phyloP scores from a whole-genome alignment of 2,888 invertebrate genomes.

The Orthosia gothica region DNA sequence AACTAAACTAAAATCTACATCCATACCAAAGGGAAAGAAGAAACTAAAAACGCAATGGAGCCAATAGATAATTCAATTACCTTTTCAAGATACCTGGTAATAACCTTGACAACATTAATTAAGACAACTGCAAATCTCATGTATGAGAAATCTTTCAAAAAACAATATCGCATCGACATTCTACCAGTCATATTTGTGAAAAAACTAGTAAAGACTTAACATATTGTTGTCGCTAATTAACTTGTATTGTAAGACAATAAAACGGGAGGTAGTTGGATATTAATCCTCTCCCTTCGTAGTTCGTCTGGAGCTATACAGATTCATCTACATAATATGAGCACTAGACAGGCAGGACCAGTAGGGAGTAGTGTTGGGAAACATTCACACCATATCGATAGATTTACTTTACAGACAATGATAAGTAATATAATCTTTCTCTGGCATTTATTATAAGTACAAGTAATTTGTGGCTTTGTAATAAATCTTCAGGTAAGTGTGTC shows the following conservation, averaged over 20 bases:
- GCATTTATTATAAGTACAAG: no score
- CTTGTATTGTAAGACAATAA: conserved; percentile 45
- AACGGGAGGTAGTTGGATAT: conserved; percentile 39
- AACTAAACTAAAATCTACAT: background rate
- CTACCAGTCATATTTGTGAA: background rate
- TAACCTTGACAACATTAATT: background rate
- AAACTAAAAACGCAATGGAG: background rate
- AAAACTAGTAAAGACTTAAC: conserved; percentile 22
- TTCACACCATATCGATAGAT: conserved; percentile 44
- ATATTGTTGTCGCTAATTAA: conserved; percentile 42
- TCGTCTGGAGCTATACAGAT: conserved; percentile 11
- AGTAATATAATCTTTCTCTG: no score
- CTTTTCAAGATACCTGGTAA: background rate
- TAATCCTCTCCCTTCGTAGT: conserved; percentile 44
- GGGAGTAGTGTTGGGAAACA: conserved; percentile 27
- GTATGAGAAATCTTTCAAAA: background rate
- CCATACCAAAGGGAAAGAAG: background rate
- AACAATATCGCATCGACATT: background rate
- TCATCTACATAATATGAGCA: conserved; percentile 62
- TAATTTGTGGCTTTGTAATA: no score
- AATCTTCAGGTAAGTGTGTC: no score
- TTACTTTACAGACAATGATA: background rate
- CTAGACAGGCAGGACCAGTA: conserved; percentile 39
- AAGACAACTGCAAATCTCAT: background rate
- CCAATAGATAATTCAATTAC: background rate